phyloP scores from a whole-genome alignment of 2,888 invertebrate genomes.

The Diploptera punctata region DNA sequence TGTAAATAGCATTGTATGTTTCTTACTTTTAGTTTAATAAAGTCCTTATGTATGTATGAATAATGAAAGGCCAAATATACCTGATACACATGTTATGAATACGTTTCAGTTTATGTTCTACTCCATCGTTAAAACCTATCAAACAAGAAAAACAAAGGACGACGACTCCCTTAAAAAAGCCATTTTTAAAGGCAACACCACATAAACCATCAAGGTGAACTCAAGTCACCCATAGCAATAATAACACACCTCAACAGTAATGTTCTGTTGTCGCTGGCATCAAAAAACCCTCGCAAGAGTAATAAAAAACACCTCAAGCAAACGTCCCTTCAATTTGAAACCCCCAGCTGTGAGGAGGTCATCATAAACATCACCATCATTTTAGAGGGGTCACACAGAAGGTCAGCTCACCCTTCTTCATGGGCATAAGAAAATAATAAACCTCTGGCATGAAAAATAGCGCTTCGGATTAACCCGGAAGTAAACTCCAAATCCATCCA shows the following conservation, averaged over 20 bases:
- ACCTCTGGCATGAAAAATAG: not conserved
- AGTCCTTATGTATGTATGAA: no score
- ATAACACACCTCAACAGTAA: not conserved
- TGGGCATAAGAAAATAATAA: not conserved
- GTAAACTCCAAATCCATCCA: no score
- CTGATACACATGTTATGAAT: no score
- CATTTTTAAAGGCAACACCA: no score
- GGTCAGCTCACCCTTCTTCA: not conserved
- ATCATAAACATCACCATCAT: not conserved
- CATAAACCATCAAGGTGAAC: no score
- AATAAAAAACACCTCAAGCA: slow-evolving; percentile 2
- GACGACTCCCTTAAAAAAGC: no score
- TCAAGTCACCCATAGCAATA: not conserved
- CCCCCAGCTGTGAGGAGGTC: slow-evolving; percentile 9
- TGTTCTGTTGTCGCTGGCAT: not conserved
- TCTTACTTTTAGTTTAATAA: no score
- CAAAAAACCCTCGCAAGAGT: not conserved
- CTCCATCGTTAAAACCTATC: no score
- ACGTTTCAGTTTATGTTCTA: no score
- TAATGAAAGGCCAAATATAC: no score
- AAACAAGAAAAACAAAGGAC: no score
- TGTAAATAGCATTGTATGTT: no score
- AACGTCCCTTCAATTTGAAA: not conserved
- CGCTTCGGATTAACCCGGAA: not conserved
- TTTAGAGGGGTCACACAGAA: not conserved